A percentile compares a stretch with the other conserved stretches of the same genome.
Conservation (phyloP, 2,113 vertebrate genomes). For the Dromiciops gliroides region DNA sequence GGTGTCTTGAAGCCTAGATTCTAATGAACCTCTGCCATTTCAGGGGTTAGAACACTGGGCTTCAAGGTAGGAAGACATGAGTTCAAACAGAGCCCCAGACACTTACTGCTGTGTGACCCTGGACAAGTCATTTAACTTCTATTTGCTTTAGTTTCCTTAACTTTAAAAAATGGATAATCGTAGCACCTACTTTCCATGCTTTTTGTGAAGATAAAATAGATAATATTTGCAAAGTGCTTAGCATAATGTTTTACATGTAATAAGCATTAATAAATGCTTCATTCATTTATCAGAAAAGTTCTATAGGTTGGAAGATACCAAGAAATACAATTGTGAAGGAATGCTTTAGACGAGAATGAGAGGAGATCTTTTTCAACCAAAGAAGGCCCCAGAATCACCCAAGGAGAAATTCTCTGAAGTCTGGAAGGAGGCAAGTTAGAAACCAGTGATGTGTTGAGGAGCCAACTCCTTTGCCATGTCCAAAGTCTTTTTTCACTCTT, state of each 20-base stretch:
- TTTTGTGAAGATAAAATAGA: not conserved
- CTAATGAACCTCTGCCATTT: not conserved
- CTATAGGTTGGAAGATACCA: not conserved
- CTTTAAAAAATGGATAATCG: not conserved
- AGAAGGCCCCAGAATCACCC: not conserved
- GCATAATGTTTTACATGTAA: not conserved
- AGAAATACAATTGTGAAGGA: not conserved
- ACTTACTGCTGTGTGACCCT: not conserved
- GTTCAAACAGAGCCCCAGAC: not conserved
- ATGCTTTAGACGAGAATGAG: not conserved
- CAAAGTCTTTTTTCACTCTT: not conserved
- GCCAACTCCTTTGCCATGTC: not conserved
- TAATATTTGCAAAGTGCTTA: not conserved
- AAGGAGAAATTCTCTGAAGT: not conserved
- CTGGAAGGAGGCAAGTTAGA: not conserved
- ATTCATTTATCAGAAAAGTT: not conserved
- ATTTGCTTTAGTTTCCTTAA: not conserved
- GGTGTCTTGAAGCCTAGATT: not conserved
- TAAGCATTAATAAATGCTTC: not conserved
- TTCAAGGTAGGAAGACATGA: not conserved
- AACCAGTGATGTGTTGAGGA: not conserved
- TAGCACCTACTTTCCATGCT: not conserved
- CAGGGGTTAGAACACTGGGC: not conserved
- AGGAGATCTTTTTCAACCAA: not conserved
- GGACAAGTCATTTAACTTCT: not conserved